Evolutionary conservation across 1,140 invertebrate genomes (phyloP), one percentile per base, ranked within the genome.

Genomic region (Eubasilissa regina): DNA sequence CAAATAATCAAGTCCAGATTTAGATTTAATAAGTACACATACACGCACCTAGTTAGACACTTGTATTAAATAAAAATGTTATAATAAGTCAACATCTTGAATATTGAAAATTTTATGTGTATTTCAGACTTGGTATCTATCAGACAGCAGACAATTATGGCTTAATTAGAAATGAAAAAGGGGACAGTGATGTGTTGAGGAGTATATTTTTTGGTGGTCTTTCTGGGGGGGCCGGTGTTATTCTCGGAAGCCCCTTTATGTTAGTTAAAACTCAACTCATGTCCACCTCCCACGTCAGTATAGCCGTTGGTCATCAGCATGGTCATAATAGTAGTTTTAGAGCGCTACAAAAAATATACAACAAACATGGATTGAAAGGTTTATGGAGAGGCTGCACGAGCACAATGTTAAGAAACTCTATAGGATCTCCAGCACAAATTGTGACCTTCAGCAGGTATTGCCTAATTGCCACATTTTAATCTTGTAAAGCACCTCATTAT

Each of bases 251-350:
- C 87, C 96, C 96, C 0, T 90, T 97, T 15, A 96, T 96, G 85
- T 86, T 98, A 87, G 90, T 98, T 7, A 98, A 98, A 89, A 97
- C 96, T 0, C 97, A 98, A 85, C 87, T 98, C 7, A 97, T 98
- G 89, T 93, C 96, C 0, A 93, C 94, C 84, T 93, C 94, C 0
- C 92, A 93, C 0, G 87, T 91, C 74, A 89, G 91, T 64, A 97
- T 97, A 83, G 96, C 97, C 7, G 97, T 98, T 0, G 97, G 97
- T 0, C 92, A 94, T 85, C 97, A 98, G 84, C 97, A 98, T 85
- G 86, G 90, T 0, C 95, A 97, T 84, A 87, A 87, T 48, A 93
- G 94, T 9, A 93, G 95, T 84, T 83, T 90, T 13, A 87, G 89
- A 55, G 97, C 95, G 0, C 87, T 98, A 1, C 86, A 83, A 44